Conservation (phyloP, 2,888 invertebrate species). For the Hedya salicella region DNA sequence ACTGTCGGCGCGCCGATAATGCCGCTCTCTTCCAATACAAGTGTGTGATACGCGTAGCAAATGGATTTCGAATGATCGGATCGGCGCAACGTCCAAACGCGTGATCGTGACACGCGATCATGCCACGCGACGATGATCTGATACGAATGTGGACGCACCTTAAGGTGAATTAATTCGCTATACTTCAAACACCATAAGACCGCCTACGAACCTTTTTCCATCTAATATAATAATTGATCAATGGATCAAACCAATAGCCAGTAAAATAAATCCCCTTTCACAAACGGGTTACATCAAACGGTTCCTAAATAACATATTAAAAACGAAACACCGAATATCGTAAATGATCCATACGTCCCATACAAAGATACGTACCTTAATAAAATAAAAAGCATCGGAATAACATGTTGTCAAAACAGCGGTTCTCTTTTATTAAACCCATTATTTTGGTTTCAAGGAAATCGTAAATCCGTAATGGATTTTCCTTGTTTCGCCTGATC, state of each 20-base stretch:
- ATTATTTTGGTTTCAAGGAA: conserved; percentile 59
- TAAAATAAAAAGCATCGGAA: conserved; percentile 32
- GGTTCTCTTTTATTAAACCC: conserved; percentile 52
- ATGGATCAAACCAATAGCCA: background rate
- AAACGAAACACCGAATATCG: conserved; percentile 21
- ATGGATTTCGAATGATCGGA: too few relatives aligned
- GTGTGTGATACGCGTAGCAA: too few relatives aligned
- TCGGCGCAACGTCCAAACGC: too few relatives aligned
- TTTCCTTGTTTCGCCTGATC: conserved; percentile 54
- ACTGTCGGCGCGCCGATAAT: too few relatives aligned
- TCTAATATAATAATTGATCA: too few relatives aligned
- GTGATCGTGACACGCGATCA: too few relatives aligned
- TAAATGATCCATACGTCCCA: conserved; percentile 30
- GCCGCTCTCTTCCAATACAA: too few relatives aligned
- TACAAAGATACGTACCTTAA: conserved; percentile 24
- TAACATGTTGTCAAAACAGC: conserved; percentile 40
- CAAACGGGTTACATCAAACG: conserved; percentile 26
- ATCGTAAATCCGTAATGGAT: conserved; percentile 63
- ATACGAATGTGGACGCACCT: too few relatives aligned
- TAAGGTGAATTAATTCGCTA: too few relatives aligned
- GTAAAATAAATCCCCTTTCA: conserved; percentile 17
- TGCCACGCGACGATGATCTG: too few relatives aligned
- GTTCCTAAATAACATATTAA: conserved; percentile 31
- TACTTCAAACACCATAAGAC: too few relatives aligned
- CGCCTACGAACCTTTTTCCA: too few relatives aligned